These are phyloP conservation scores for Drosophila ananassae DNA, from an alignment of 1,140 invertebrate genomes.

Conservation along the genomic window DNA sequence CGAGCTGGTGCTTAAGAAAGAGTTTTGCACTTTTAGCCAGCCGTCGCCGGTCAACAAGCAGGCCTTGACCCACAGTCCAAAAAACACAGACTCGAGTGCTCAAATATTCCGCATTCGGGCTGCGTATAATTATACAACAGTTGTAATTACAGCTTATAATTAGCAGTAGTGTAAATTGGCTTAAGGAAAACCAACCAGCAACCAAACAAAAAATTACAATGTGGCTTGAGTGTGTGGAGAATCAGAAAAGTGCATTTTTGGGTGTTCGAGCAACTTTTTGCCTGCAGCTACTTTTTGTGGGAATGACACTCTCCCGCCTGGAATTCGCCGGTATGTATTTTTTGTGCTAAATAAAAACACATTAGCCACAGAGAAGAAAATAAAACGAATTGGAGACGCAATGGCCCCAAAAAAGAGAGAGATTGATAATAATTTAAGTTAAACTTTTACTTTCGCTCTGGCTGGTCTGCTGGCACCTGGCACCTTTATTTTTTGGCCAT, in stretches of 20 bases:
- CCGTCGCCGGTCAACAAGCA: conserved; percentile 25
- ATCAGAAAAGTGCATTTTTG: conserved; percentile 15
- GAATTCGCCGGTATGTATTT: conserved; percentile 75
- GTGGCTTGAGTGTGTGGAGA: conserved; percentile 30
- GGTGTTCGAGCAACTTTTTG: neutral
- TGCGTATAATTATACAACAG: conserved; percentile 20
- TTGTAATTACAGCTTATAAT: conserved; percentile 14
- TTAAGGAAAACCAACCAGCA: conserved; percentile 1
- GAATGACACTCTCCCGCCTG: conserved; percentile 37
- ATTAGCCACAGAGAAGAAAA: neutral
- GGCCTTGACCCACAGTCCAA: conserved; percentile 49
- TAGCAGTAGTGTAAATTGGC: conserved; percentile 28
- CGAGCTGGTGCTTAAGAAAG: conserved; percentile 29
- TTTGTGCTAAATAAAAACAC: conserved; percentile 60
- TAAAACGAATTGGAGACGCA: conserved; percentile 3
- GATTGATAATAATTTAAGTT: conserved; percentile 45
- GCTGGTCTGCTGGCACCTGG: conserved; percentile 10
- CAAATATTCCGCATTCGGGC: conserved; percentile 3
- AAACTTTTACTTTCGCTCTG: conserved; percentile 78
- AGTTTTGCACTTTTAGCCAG: conserved; percentile 31
- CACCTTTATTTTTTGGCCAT: conserved; percentile 53
- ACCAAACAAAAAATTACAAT: conserved; percentile 27
- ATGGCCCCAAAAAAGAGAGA: conserved; percentile 5
- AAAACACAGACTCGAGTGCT: conserved; percentile 15
- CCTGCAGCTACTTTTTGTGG: conserved; percentile 48